Percentiles rank a stretch among this genome's conserved stretches.
Evolutionary conservation across 2,113 vertebrate genomes (phyloP).

Genomic region (Anguilla rostrata): DNA sequence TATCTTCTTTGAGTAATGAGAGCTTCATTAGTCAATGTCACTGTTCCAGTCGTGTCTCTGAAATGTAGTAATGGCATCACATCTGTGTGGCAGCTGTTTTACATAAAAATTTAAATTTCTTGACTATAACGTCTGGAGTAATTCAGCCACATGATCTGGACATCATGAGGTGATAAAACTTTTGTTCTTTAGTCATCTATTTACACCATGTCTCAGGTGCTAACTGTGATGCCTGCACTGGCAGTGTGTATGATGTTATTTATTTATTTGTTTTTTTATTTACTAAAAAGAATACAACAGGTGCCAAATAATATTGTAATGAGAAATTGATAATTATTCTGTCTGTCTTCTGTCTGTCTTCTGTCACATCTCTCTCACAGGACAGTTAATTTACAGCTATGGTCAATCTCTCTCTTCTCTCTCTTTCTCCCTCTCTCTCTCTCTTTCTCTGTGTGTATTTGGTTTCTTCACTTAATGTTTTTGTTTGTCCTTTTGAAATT

Average conservation of each 20-base stretch:
- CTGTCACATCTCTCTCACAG: too few relatives aligned
- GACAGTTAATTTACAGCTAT: too few relatives aligned
- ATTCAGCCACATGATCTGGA: neutral
- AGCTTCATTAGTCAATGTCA: neutral
- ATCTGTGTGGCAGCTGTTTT: slow-evolving; percentile 14
- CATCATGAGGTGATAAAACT: neutral
- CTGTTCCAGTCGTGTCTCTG: neutral
- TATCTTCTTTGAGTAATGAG: slow-evolving; percentile 1
- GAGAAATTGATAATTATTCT: too few relatives aligned
- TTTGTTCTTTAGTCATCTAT: neutral
- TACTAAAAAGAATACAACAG: neutral
- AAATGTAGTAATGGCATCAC: neutral
- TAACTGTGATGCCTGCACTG: neutral
- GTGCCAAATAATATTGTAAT: neutral
- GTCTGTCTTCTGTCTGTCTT: too few relatives aligned
- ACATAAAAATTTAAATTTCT: neutral
- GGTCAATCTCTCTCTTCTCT: too few relatives aligned
- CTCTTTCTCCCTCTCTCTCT: too few relatives aligned
- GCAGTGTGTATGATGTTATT: neutral
- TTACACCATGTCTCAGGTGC: neutral
- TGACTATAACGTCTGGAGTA: neutral
- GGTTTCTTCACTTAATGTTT: too few relatives aligned
- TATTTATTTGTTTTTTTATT: neutral
- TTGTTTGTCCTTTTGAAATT: too few relatives aligned
- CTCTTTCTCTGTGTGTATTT: too few relatives aligned